Evolutionary conservation across 2,888 invertebrate species (phyloP).

Genomic region (Lypha dubia): DNA sequence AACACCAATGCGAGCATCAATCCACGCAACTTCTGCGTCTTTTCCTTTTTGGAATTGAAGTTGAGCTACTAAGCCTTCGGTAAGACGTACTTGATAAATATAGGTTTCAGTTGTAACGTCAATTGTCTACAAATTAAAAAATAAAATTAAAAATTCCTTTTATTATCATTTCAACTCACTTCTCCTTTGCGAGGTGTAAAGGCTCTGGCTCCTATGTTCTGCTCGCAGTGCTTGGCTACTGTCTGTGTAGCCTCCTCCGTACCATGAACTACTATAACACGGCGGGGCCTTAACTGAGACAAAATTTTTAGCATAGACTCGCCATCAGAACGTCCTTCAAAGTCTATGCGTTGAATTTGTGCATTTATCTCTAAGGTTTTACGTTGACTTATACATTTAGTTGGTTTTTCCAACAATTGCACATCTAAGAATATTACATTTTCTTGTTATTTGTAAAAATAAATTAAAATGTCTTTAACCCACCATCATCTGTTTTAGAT

Average conservation of each 20-base stretch:
- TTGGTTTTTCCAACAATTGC: constrained; percentile 90
- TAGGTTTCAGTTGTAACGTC: constrained; percentile 99
- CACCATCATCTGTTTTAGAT: constrained; percentile 74
- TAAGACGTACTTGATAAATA: constrained; percentile 97
- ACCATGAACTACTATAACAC: constrained; percentile 91
- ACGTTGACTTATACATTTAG: constrained; percentile 92
- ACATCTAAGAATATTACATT: constrained; percentile 82
- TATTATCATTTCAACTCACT: constrained; percentile 78
- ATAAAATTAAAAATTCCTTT: not conserved
- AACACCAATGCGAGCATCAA: constrained; percentile 90
- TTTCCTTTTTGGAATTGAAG: constrained; percentile 92
- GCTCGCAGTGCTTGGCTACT: constrained; percentile 88
- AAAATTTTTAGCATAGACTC: constrained; percentile 93
- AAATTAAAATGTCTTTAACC: not conserved
- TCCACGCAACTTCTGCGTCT: constrained; percentile 98
- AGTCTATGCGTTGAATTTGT: constrained; percentile 96
- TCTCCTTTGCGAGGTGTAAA: constrained; percentile 94
- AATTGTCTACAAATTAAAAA: constrained; percentile 83
- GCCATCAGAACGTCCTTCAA: constrained; percentile 96
- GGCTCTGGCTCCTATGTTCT: constrained; percentile 88
- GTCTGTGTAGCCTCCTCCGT: constrained; percentile 87
- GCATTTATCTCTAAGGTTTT: constrained; percentile 92
- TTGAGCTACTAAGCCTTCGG: constrained; percentile 94
- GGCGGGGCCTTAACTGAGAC: constrained; percentile 90
- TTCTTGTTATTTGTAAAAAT: not conserved